phyloP scores from a whole-genome alignment of 2,888 invertebrate genomes.

The Eupithecia centaureata region DNA sequence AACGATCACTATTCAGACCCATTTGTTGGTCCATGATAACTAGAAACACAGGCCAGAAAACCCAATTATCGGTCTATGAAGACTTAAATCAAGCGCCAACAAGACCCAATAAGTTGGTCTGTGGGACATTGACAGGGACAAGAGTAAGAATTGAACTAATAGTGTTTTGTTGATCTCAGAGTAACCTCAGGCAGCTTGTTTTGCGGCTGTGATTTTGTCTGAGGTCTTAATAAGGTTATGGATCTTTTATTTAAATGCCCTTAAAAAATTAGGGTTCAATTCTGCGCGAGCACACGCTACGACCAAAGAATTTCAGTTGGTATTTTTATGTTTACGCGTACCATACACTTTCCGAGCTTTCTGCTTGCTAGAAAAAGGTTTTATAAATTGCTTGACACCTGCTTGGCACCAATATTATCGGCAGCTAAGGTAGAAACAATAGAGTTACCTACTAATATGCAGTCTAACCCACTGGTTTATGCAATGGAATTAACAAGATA shows the following conservation, averaged over 20 bases:
- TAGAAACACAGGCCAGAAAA: too few species aligned
- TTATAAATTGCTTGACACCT: not conserved
- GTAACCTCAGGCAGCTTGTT: constrained; percentile 54
- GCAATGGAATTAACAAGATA: not conserved
- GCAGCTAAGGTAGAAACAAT: not conserved
- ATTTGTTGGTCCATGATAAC: too few species aligned
- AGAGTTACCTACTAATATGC: not conserved
- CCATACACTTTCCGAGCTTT: not conserved
- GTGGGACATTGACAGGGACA: not conserved
- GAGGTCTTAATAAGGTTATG: constrained; percentile 40
- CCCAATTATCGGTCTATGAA: too few species aligned
- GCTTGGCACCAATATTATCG: not conserved
- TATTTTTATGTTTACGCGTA: too few species aligned
- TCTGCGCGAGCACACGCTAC: constrained; percentile 14
- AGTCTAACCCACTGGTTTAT: not conserved
- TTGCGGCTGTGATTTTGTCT: constrained; percentile 68
- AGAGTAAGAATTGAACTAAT: not conserved
- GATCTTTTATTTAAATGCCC: not conserved
- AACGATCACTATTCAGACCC: too few species aligned
- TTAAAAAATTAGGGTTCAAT: not conserved
- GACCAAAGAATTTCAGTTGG: constrained; percentile 17
- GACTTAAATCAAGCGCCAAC: too few species aligned
- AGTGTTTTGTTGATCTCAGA: constrained; percentile 60
- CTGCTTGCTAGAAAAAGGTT: not conserved
- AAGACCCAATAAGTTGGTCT: not conserved